Percentiles rank a stretch among this genome's conserved stretches.
Conservation (phyloP, 1,140 invertebrate genomes). For the Popillia japonica region DNA sequence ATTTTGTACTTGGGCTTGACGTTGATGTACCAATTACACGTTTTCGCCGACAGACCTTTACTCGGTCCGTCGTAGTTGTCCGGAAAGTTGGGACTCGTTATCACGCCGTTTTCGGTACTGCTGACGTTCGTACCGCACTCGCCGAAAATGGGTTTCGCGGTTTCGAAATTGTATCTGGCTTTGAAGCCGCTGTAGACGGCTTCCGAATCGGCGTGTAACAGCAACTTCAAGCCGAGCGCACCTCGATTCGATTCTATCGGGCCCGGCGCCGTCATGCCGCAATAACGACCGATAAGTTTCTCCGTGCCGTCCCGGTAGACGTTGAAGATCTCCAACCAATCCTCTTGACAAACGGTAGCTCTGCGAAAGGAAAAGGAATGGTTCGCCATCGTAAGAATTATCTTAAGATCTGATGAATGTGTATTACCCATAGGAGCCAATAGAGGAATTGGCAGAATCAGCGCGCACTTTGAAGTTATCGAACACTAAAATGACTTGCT, state of each 20-base stretch:
- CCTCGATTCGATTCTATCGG: constrained; percentile 89
- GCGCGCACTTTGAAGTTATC: constrained; percentile 90
- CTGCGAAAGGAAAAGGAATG: constrained; percentile 57
- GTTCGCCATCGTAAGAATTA: background rate
- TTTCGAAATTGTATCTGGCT: constrained; percentile 85
- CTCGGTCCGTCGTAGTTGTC: constrained; percentile 82
- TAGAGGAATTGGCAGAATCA: constrained; percentile 68
- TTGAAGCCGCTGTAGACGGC: constrained; percentile 91
- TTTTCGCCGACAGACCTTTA: constrained; percentile 77
- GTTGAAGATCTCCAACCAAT: constrained; percentile 93
- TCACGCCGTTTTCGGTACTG: constrained; percentile 81
- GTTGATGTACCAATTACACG: constrained; percentile 92
- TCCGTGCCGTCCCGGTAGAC: constrained; percentile 81
- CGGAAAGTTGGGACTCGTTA: constrained; percentile 86
- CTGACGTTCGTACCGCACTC: constrained; percentile 93
- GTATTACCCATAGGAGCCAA: constrained; percentile 68
- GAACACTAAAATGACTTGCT: constrained; percentile 92
- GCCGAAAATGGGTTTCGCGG: constrained; percentile 85
- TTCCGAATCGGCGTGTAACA: constrained; percentile 84
- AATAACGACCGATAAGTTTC: constrained; percentile 86
- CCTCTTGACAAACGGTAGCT: constrained; percentile 81
- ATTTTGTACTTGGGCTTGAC: constrained; percentile 83
- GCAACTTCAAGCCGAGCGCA: constrained; percentile 81
- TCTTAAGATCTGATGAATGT: background rate
- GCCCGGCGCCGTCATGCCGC: constrained; percentile 83